A percentile compares a stretch with the other conserved stretches of the same genome.
Evolutionary conservation across 2,888 invertebrate species (phyloP).

Genomic region (Harpalus rubripes): DNA sequence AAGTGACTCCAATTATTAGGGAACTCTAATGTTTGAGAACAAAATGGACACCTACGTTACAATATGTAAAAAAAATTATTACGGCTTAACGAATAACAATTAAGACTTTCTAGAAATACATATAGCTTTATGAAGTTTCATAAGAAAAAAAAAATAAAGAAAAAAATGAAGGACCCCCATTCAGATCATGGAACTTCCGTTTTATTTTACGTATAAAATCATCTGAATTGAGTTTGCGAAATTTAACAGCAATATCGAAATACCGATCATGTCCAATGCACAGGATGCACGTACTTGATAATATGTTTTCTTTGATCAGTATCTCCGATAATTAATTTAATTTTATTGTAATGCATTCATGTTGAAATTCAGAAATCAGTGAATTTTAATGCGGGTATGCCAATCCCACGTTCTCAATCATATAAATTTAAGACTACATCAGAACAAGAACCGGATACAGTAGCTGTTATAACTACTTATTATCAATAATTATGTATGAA

Average conservation of each 20-base stretch:
- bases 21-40: too few relatives aligned
- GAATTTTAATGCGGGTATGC: slow-evolving; percentile 7
- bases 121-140: too few relatives aligned
- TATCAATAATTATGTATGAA: slow-evolving; percentile 4
- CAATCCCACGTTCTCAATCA: slow-evolving; percentile 39
- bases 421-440: background rate
- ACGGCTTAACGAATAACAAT: too few relatives aligned
- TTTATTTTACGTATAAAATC: slow-evolving; percentile 1
- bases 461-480: background rate
- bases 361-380: slow-evolving; percentile 18
- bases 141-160: too few relatives aligned
- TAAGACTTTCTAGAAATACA: too few relatives aligned
- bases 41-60: too few relatives aligned
- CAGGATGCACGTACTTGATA: slow-evolving; percentile 33
- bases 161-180: too few relatives aligned
- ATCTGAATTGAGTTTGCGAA: slow-evolving; percentile 27
- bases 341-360: slow-evolving; percentile 37
- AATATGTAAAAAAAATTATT: too few relatives aligned
- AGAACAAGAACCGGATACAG: background rate
- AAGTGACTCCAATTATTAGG: too few relatives aligned
- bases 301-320: slow-evolving; percentile 23
- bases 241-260: slow-evolving; percentile 13
- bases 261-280: slow-evolving; percentile 3
- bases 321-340: slow-evolving; percentile 46
- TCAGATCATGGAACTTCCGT: background rate